A percentile compares a stretch with the other conserved stretches of the same genome.
Evolutionary conservation across 2,797 vertebrate species (phyloP).

Genomic region (Thalassophryne amazonica): DNA sequence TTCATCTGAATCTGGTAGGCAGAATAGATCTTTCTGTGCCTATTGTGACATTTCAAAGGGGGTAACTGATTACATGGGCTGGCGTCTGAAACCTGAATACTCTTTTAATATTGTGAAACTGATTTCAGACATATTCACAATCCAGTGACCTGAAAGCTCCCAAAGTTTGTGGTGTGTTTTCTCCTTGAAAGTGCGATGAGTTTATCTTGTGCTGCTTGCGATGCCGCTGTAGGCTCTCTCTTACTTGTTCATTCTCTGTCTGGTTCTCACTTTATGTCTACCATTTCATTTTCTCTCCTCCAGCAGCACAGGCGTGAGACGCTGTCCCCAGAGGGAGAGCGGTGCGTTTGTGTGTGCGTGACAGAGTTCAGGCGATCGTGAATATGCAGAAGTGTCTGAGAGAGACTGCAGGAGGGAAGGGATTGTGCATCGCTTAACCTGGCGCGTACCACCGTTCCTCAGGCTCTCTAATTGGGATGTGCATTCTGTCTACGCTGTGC

Average conservation of each 20-base stretch:
- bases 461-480: slow-evolving; percentile 74
- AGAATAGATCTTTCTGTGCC: too few relatives aligned
- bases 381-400: slow-evolving; percentile 60
- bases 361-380: slow-evolving; percentile 27
- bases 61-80: too few relatives aligned
- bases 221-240: slow-evolving; percentile 29
- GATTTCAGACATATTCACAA: too few relatives aligned
- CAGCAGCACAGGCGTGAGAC: slow-evolving; percentile 54
- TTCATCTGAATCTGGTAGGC: too few relatives aligned
- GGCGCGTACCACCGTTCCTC: slow-evolving; percentile 23
- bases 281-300: slow-evolving; percentile 49
- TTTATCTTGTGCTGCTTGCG: slow-evolving; percentile 38
- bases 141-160: too few relatives aligned
- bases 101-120: too few relatives aligned
- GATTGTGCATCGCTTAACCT: slow-evolving; percentile 26
- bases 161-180: slow-evolving; percentile 5
- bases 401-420: slow-evolving; percentile 26
- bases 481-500: slow-evolving; percentile 55
- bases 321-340: slow-evolving; percentile 24
- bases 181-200: slow-evolving; percentile 9
- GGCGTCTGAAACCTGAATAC: too few relatives aligned
- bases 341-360: slow-evolving; percentile 20
- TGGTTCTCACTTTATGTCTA: slow-evolving; percentile 49
- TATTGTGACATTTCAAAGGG: too few relatives aligned
- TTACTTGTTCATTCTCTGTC: slow-evolving; percentile 26